Base-by-base conservation (phyloP, 2,797 vertebrate species). In the Chelonia mydas region DNA sequence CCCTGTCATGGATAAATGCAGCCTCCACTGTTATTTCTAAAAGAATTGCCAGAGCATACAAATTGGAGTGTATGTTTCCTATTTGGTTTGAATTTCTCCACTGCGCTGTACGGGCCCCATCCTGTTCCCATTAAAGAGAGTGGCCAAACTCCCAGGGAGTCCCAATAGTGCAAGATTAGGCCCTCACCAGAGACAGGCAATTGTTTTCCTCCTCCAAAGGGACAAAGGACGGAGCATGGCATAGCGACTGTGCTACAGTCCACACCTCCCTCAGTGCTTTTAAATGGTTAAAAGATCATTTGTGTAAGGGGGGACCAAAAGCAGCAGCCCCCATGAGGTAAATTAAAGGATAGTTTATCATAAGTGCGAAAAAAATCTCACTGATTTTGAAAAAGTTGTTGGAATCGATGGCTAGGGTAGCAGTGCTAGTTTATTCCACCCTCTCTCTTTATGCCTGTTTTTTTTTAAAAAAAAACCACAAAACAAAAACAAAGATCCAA, bases 261-360 rank as follows among this genome's bases (percentile, higher is more conserved):
- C 37, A 54, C 11, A 50, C 33, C 59, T 59, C 25, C 6, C 54
- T 31, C 53, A 79, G 80, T 28, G n/a, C 33, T 84, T 83, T 6
- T 9, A 82, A 90, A 88, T 84, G 1, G 1, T 86, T 92, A 86
- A 83, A 86, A 0, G 12, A 76, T 15, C 8, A 23, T 45, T 72
- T 37, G 5, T 45, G 72, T 45, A 45, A 6, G 6, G 45, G 37
- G 11, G 11, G 23, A 10, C 5, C 21, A 74, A 74, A 27, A 27
- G 23, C 72, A 25, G 11, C 61, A 68, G 61, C 16, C 61, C 17
- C 33, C 17, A 85, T 37, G 82, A 0, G 1, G 1, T 1, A 91
- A 93, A 83, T 95, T 92, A 95, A 95, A 91, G 59, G 37, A 81
- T 49, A 41, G 51, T 84, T 94, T 41, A 94, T 61, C 50, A 61